Evolutionary conservation across 2,888 invertebrate genomes (phyloP).

Genomic region (Carpatolechia fugitivella): DNA sequence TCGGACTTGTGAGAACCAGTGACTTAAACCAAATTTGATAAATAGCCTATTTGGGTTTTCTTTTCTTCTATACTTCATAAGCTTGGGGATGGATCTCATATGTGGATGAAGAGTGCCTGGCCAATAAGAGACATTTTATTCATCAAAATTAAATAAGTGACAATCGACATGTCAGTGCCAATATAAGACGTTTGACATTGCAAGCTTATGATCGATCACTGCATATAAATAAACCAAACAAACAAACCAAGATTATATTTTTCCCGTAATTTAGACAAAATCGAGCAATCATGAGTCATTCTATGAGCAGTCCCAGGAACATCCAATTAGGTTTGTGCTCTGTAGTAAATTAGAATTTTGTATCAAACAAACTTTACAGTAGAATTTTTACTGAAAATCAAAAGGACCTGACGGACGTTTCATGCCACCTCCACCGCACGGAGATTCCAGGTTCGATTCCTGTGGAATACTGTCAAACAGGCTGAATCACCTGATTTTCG

Average conservation of each 20-base stretch:
- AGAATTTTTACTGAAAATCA: no score
- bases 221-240: neutral
- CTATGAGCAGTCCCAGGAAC: conserved; percentile 71
- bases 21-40: neutral
- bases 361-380: no score
- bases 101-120: neutral
- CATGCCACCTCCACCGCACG: no score
- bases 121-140: neutral
- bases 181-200: neutral
- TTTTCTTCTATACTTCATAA: neutral
- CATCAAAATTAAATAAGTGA: conserved; percentile 7
- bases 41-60: neutral
- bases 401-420: no score
- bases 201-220: neutral
- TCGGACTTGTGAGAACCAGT: conserved; percentile 6
- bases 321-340: conserved; percentile 61
- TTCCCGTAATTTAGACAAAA: neutral
- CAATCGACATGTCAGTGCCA: conserved; percentile 13
- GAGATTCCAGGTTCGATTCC: no score
- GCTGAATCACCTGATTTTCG: no score
- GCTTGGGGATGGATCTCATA: neutral
- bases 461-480: no score
- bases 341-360: no score
- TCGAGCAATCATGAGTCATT: conserved; percentile 57
- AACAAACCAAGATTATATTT: neutral